phyloP scores from a whole-genome alignment of 2,113 vertebrate species.

The Anser cygnoides region DNA sequence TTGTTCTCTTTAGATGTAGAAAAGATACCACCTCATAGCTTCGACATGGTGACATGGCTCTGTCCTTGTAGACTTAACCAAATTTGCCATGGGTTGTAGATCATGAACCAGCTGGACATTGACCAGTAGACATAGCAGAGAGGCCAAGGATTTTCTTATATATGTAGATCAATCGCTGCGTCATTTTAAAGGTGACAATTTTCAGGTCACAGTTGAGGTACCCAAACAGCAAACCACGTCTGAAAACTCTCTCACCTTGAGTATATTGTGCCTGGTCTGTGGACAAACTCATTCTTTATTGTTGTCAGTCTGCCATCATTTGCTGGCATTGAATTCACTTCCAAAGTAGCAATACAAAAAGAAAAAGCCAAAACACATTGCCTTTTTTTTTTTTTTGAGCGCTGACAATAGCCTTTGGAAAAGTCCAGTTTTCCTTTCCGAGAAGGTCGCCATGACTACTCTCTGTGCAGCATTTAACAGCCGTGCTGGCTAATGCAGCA shows the following conservation, averaged over 20 bases:
- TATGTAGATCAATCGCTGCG: background rate
- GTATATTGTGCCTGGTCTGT: background rate
- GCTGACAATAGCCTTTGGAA: background rate
- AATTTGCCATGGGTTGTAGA: background rate
- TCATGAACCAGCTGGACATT: background rate
- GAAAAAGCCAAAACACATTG: background rate
- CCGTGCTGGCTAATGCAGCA: conserved; percentile 35
- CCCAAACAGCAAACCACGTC: background rate
- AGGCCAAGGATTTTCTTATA: background rate
- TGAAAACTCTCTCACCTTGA: background rate
- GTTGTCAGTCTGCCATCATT: background rate
- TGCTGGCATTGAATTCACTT: background rate
- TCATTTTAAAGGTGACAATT: background rate
- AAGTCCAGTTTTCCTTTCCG: background rate
- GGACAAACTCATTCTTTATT: background rate
- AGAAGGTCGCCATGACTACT: conserved; percentile 19
- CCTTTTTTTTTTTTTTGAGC: background rate
- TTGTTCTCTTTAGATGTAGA: background rate
- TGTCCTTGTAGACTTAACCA: background rate
- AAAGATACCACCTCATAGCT: background rate
- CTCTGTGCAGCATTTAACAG: background rate
- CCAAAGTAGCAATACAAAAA: background rate
- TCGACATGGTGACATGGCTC: background rate
- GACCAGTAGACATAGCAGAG: background rate
- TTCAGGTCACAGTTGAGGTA: background rate